phyloP scores from a whole-genome alignment of 2,113 vertebrate species.

The Pluvialis apricaria region DNA sequence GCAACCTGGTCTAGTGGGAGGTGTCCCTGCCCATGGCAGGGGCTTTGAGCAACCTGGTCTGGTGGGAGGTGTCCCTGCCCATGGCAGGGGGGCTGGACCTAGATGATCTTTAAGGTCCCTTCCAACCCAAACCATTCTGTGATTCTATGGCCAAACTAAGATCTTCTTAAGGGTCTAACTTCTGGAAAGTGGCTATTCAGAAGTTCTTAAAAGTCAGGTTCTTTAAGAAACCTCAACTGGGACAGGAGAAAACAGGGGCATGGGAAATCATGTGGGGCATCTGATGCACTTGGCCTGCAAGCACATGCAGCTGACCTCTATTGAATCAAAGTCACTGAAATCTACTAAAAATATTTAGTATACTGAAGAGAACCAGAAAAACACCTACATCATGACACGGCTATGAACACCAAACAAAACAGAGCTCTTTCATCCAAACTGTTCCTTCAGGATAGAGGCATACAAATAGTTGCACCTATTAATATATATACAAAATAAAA shows the following conservation, averaged over 20 bases:
- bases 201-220: neutral
- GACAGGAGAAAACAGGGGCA: neutral
- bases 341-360: neutral
- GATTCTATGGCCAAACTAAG: neutral
- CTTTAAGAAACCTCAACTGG: neutral
- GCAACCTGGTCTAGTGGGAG: neutral
- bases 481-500: neutral
- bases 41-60: neutral
- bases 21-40: neutral
- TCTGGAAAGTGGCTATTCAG: neutral
- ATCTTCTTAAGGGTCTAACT: neutral
- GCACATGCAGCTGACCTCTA: neutral
- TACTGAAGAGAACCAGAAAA: neutral
- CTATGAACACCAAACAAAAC: neutral
- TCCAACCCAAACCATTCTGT: neutral
- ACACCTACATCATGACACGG: neutral
- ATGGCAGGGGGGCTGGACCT: neutral
- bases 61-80: neutral
- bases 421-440: neutral
- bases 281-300: neutral
- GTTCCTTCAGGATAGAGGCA: neutral
- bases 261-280: neutral
- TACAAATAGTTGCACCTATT: neutral
- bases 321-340: neutral
- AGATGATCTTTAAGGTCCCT: neutral